Percentiles rank a stretch among this genome's conserved stretches.
Evolutionary conservation across 2,888 invertebrate genomes (phyloP).

Genomic region (Mechanitis messenoides): DNA sequence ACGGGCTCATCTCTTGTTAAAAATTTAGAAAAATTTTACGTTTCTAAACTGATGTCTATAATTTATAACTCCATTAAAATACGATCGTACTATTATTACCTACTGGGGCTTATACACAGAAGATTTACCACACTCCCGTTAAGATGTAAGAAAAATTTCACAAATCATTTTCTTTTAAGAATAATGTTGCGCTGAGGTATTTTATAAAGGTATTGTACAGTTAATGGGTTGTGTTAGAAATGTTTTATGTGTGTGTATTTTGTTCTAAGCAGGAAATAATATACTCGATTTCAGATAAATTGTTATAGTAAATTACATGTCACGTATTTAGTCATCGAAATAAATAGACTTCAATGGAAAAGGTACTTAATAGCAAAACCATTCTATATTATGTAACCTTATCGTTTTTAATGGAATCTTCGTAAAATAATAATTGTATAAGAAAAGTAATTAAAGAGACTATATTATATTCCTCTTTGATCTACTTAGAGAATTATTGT

Average conservation of each 20-base stretch:
- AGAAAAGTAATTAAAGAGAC: too few relatives aligned
- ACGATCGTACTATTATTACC: constrained; percentile 20
- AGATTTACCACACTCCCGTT: constrained; percentile 32
- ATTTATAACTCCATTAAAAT: constrained; percentile 19
- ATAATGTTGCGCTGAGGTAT: constrained; percentile 28
- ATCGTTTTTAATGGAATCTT: too few relatives aligned
- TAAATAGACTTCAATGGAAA: too few relatives aligned
- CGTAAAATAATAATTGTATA: too few relatives aligned
- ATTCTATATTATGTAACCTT: too few relatives aligned
- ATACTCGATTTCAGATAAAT: too few relatives aligned
- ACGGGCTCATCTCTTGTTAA: too few relatives aligned
- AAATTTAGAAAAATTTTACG: constrained; percentile 7
- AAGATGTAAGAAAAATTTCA: constrained; percentile 35
- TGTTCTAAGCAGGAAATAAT: not conserved
- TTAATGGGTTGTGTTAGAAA: constrained; percentile 19
- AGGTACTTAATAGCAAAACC: too few relatives aligned
- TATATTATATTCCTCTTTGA: too few relatives aligned
- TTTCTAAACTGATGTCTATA: constrained; percentile 11
- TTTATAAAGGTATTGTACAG: constrained; percentile 19
- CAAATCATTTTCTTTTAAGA: constrained; percentile 38
- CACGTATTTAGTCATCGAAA: too few relatives aligned
- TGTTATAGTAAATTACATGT: too few relatives aligned
- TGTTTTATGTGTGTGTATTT: constrained; percentile 4
- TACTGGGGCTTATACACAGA: constrained; percentile 22
- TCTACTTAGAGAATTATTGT: too few relatives aligned